Evolutionary conservation across 2,797 vertebrate species (phyloP).

Genomic region (Centropyge bicolor): DNA sequence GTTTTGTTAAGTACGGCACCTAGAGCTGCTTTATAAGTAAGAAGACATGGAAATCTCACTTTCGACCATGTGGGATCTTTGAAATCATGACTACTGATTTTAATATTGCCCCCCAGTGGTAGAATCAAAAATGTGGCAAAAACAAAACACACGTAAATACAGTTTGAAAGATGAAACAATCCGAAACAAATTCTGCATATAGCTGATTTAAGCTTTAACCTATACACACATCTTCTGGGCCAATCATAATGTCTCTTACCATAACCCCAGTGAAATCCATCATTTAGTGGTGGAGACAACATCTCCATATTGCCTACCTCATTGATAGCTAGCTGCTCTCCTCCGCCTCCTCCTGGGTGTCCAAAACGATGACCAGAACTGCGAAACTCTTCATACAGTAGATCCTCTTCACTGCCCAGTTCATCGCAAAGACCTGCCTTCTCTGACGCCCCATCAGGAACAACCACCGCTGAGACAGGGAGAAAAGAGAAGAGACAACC

Average conservation of each 20-base stretch:
- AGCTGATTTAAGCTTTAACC: background rate
- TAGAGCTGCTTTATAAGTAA: too few relatives aligned
- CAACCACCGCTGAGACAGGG: slow-evolving; percentile 78
- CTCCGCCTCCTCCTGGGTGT: slow-evolving; percentile 85
- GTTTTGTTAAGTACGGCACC: too few relatives aligned
- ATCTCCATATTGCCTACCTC: slow-evolving; percentile 67
- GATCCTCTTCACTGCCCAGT: slow-evolving; percentile 90
- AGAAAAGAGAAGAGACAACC: background rate
- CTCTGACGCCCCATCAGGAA: slow-evolving; percentile 87
- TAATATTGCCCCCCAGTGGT: background rate
- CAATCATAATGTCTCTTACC: background rate
- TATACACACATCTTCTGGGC: background rate
- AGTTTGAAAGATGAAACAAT: background rate
- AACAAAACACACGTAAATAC: background rate
- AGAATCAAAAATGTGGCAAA: background rate
- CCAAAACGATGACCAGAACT: slow-evolving; percentile 89
- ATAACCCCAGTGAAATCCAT: background rate
- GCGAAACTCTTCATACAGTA: slow-evolving; percentile 91
- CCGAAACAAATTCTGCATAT: background rate
- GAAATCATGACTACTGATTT: background rate
- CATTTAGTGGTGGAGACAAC: background rate
- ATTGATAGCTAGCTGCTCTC: slow-evolving; percentile 84
- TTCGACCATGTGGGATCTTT: background rate
- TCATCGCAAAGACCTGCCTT: slow-evolving; percentile 83
- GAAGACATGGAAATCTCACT: too few relatives aligned